Base-by-base conservation (phyloP, 1,140 invertebrate species). In the Potamilus streckersoni region DNA sequence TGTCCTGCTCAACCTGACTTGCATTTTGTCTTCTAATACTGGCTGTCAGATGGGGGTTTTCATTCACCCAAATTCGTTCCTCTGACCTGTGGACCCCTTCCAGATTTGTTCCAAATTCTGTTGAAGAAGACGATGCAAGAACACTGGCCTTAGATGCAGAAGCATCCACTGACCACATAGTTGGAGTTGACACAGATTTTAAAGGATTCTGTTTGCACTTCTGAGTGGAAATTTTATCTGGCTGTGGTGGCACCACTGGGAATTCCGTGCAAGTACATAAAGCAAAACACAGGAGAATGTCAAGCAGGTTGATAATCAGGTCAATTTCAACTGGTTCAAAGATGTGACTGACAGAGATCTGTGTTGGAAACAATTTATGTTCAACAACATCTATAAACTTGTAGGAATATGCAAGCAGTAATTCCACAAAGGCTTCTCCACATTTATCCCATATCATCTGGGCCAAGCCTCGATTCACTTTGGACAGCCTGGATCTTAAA, bases 401-500 rank as follows among this genome's bases (percentile, higher is more conserved):
- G 15, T 74, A 38, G n/a, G 78, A 76, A 76, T 78, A 82, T 31
- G 72, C 61, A 8, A 65, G 49, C 11, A 82, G 67, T 17, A 82
- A 19, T 27, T 72, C 72, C 11, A 76, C 66, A 16, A 76, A 63
- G 63, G 69, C 56, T 2, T 49, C 38, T 55, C 80, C 80, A 68
- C 74, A 73, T 20, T 63, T 79, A 69, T 80, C 79, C 78, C 81
- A 82, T 59, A 82, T 70, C 31, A 66, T 69, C 71, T 82, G 81
- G 61, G 76, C 69, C 20, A 78, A 63, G 23, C 64, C 71, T 62
- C 72, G 71, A 59, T 82, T 82, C 20, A 80, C 57, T 67, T 82
- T 80, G 16, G 71, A 74, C 31, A 80, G 62, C 16, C 73, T 76
- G 19, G 66, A 56, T 57, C 76, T 80, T 58, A 60, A 61, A 64